phyloP scores from a whole-genome alignment of 2,888 invertebrate species.

The Salticus scenicus region DNA sequence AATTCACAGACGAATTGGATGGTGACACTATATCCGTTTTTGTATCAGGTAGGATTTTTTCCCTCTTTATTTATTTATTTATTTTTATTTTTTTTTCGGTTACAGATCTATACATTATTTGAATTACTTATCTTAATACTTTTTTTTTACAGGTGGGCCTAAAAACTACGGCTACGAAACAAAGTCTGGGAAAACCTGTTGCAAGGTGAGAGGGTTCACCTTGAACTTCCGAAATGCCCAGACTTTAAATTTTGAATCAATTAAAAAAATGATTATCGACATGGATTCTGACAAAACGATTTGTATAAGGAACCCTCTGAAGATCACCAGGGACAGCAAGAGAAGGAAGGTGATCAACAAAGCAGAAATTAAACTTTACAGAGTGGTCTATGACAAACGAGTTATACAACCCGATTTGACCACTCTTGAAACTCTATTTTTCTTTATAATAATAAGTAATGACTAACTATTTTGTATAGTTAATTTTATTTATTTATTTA shows the following conservation, averaged over 20 bases:
- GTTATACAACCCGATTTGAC: not conserved
- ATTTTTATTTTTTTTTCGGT: not conserved
- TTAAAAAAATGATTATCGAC: not conserved
- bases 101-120: not conserved
- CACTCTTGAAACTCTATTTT: too few relatives aligned
- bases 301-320: not conserved
- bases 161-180: conserved; percentile 23
- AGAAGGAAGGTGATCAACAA: not conserved
- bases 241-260: not conserved
- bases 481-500: too few relatives aligned
- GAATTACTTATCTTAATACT: not conserved
- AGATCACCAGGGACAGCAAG: not conserved
- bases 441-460: too few relatives aligned
- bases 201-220: conserved; percentile 9
- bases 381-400: not conserved
- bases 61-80: not conserved
- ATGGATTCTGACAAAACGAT: not conserved
- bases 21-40: conserved; percentile 11
- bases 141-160: conserved; percentile 8
- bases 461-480: too few relatives aligned
- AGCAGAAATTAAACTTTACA: not conserved
- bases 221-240: conserved; percentile 5
- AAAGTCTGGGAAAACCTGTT: not conserved
- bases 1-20: conserved; percentile 6
- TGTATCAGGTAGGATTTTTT: conserved; percentile 15